Conservation (phyloP, 2,888 invertebrate species). For the Philonicus albiceps region DNA sequence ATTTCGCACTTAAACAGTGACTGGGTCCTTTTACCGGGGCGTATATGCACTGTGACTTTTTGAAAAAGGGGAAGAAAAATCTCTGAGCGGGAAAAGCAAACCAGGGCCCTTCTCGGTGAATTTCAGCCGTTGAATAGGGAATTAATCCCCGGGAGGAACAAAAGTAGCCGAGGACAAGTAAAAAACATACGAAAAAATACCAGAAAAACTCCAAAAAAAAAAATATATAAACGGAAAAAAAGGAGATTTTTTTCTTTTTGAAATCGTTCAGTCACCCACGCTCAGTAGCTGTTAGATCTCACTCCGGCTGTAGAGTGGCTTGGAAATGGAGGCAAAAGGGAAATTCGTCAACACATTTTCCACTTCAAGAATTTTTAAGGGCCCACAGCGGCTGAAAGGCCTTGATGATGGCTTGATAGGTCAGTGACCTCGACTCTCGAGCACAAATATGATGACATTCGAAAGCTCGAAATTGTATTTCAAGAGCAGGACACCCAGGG, state of each 20-base stretch:
- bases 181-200: slow-evolving; percentile 17
- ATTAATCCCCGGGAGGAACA: not conserved
- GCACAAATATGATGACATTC: slow-evolving; percentile 36
- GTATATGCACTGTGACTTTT: not conserved
- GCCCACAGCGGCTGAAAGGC: slow-evolving; percentile 9
- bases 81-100: not conserved
- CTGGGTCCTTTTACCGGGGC: not conserved
- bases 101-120: not conserved
- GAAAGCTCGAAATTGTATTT: slow-evolving; percentile 26
- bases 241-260: not conserved
- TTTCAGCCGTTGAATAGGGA: not conserved
- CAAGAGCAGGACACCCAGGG: not conserved
- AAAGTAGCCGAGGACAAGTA: not conserved
- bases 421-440: not conserved
- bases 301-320: not conserved
- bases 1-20: not conserved
- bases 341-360: slow-evolving; percentile 39
- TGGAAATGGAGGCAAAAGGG: slow-evolving; percentile 1
- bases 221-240: not conserved
- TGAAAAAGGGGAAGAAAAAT: not conserved
- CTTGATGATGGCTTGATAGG: slow-evolving; percentile 27
- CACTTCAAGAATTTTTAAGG: slow-evolving; percentile 26
- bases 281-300: slow-evolving; percentile 18
- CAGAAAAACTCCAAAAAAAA: slow-evolving; percentile 6
- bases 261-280: slow-evolving; percentile 30